Evolutionary conservation across 2,113 vertebrate genomes (phyloP), one percentile per base, ranked within the genome.

Genomic region (Pituophis catenifer): DNA sequence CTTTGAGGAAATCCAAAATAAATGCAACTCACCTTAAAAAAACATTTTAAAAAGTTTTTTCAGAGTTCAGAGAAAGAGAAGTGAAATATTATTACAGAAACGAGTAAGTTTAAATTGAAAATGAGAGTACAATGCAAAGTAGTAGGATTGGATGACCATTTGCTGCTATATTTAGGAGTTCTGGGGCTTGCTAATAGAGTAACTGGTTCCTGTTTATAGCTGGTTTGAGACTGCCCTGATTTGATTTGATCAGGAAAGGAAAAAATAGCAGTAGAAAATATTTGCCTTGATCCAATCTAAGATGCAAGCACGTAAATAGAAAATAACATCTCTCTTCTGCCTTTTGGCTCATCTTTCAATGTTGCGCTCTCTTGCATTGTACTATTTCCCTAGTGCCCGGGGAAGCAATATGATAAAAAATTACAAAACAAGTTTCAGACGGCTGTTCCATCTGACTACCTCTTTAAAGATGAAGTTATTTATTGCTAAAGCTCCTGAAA

Each of bases 401-500:
- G 92, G 95, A 97, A 54, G 92, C 70, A 95, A 95, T 94, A 88
- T 89, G 95, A 96, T 97, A 91, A 96, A 95, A 95, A 95, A 50
- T 93, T 95, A 86, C 48, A 96, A 90, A 85, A 88, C 48, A 59
- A 93, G 9, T 96, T 93, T 96, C 96, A 96, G 93, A 54, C 91
- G 86, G 57, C 92, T 94, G 70, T 91, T 96, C 92, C 90, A 29
- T 75, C 44, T 81, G 92, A 94, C n/a, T 52, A 91, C 8, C 8
- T 94, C 93, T 96, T 97, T 96, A 95, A 92, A n/a, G 93, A 55
- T 81, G 86, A 17, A 95, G 91, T 93, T 96, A 91, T 93, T 94
- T 97, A 95, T 90, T 94, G 62, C 89, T 95, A 94, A 96, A 96
- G 95, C 88, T 94, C 92, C 81, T 81, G 50, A 93, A 94, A 95